phyloP scores from a whole-genome alignment of 1,140 invertebrate species.

The Nomia melanderi region DNA sequence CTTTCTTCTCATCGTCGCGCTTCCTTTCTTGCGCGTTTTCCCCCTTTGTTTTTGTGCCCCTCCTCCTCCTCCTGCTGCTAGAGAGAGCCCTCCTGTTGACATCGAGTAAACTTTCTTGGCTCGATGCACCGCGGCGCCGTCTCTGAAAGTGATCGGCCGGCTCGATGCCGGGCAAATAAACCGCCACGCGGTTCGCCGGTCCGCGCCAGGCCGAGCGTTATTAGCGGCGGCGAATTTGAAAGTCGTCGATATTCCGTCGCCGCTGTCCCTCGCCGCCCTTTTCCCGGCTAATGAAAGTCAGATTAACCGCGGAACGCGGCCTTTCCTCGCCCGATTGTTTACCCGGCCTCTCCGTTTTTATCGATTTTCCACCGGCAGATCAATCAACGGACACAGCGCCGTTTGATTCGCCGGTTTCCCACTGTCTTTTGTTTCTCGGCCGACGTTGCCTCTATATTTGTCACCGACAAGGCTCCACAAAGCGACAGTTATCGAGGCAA shows the following conservation, averaged over 20 bases:
- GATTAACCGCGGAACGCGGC: conserved; percentile 18
- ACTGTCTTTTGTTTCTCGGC: not conserved
- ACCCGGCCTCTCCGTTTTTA: conserved; percentile 4
- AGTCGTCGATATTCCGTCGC: conserved; percentile 50
- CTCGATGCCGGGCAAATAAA: conserved; percentile 36
- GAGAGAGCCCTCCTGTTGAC: conserved; percentile 28
- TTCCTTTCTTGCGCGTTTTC: not conserved
- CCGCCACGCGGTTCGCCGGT: conserved; percentile 6
- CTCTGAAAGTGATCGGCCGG: conserved; percentile 44
- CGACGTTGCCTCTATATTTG: not conserved
- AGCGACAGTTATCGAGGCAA: too few relatives aligned
- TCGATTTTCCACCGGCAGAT: not conserved
- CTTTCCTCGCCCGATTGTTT: conserved; percentile 17
- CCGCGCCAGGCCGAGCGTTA: conserved; percentile 32
- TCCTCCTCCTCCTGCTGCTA: not conserved
- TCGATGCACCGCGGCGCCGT: conserved; percentile 15
- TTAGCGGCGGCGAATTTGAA: conserved; percentile 59
- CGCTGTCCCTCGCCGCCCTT: conserved; percentile 10
- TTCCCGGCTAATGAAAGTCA: conserved; percentile 58
- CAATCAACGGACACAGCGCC: not conserved
- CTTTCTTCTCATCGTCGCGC: not conserved
- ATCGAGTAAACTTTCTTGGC: conserved; percentile 47
- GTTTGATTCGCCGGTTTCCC: not conserved
- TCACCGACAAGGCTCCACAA: not conserved
- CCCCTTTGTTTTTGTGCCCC: not conserved